phyloP scores from a whole-genome alignment of 1,140 invertebrate genomes.

The Drosophila navojoa region DNA sequence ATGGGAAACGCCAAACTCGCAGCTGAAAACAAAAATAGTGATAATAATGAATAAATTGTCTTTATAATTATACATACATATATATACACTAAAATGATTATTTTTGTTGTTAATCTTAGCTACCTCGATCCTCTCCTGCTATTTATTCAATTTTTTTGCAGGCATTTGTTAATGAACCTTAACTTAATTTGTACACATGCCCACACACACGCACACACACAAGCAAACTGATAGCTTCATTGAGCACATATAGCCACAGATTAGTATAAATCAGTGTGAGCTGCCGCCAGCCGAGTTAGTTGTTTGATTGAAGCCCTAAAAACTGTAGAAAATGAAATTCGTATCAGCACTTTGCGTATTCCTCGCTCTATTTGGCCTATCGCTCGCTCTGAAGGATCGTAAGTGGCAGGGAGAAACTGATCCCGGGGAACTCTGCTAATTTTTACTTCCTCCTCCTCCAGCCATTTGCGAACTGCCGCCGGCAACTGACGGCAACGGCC shows the following conservation, averaged over 20 bases:
- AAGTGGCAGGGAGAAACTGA: background rate
- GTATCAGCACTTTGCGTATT: constrained; percentile 44
- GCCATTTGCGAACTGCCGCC: constrained; percentile 40
- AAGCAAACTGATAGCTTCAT: background rate
- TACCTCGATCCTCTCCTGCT: background rate
- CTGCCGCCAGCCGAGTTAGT: constrained; percentile 39
- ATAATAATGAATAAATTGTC: background rate
- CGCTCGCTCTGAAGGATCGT: constrained; percentile 56
- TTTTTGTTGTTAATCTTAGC: no score
- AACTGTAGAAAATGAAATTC: constrained; percentile 53
- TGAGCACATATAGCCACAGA: background rate
- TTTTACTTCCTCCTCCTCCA: constrained; percentile 4
- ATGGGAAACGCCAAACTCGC: no score
- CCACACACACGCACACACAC: constrained; percentile 1
- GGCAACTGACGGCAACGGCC: constrained; percentile 54
- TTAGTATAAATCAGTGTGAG: constrained; percentile 46
- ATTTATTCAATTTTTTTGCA: constrained; percentile 49
- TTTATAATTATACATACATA: background rate
- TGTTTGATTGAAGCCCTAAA: constrained; percentile 16
- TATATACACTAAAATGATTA: no score
- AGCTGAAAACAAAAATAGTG: no score
- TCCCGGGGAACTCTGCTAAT: background rate
- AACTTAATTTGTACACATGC: constrained; percentile 26
- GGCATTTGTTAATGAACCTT: constrained; percentile 62
- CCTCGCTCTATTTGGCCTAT: constrained; percentile 52